phyloP scores from a whole-genome alignment of 2,113 vertebrate genomes.

The Apteryx mantelli region DNA sequence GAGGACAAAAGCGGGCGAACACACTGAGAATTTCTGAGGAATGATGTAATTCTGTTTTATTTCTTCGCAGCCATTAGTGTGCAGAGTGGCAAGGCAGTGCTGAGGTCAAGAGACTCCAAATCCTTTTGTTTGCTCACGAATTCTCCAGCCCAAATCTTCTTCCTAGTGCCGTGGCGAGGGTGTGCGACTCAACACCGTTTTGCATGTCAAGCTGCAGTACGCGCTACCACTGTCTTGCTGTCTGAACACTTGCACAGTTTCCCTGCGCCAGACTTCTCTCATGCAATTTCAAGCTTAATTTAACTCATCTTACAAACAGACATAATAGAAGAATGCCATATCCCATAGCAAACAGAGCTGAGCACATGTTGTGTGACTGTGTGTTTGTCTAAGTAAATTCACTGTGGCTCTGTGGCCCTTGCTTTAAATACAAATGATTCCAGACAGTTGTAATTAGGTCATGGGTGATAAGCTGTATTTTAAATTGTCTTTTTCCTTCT shows the following conservation, averaged over 20 bases:
- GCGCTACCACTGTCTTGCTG: neutral
- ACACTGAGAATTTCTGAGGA: neutral
- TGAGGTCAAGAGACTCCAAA: neutral
- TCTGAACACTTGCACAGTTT: slow-evolving; percentile 62
- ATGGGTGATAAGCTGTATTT: neutral
- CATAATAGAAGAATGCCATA: slow-evolving; percentile 14
- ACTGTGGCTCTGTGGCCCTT: neutral
- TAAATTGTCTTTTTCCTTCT: neutral
- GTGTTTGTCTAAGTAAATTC: slow-evolving; percentile 36
- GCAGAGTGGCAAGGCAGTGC: neutral
- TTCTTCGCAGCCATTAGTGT: accelerated
- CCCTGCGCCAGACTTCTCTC: slow-evolving; percentile 38
- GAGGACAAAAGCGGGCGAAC: neutral
- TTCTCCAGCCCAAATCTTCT: neutral
- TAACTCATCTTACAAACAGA: slow-evolving; percentile 46
- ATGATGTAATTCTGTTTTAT: neutral
- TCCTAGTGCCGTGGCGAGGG: neutral
- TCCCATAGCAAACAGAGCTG: slow-evolving; percentile 17
- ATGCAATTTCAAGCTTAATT: slow-evolving; percentile 73
- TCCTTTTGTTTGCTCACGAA: neutral
- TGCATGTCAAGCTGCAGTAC: accelerated
- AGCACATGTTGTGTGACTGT: neutral
- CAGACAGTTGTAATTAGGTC: neutral
- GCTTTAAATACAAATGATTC: neutral
- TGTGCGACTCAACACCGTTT: neutral